These are phyloP conservation scores for Megathymus violae DNA, from an alignment of 1,140 invertebrate species.

Conservation along the genomic window DNA sequence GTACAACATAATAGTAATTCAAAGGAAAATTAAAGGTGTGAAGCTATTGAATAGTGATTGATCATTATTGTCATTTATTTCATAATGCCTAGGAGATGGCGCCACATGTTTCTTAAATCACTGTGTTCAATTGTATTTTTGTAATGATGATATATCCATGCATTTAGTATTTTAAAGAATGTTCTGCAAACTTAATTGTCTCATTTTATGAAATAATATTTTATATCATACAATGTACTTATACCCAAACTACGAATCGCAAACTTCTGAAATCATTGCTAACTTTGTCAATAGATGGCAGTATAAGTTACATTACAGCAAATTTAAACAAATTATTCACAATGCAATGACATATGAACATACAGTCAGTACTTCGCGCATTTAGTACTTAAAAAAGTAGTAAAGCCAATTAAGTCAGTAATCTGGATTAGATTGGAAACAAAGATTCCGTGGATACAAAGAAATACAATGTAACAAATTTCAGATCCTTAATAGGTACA, in stretches of 20 bases:
- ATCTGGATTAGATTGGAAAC: background rate
- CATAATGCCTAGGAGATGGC: background rate
- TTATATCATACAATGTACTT: background rate
- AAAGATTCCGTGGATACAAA: background rate
- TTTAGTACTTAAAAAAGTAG: background rate
- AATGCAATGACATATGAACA: too few relatives aligned
- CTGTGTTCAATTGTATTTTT: too few relatives aligned
- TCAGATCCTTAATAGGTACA: too few relatives aligned
- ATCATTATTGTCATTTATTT: background rate
- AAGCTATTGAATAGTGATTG: too few relatives aligned
- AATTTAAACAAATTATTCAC: too few relatives aligned
- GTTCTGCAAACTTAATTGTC: too few relatives aligned
- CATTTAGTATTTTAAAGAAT: too few relatives aligned
- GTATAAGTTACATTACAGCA: conserved; percentile 27
- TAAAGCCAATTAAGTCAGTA: conserved; percentile 22
- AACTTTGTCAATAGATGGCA: conserved; percentile 46
- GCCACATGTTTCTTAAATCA: background rate
- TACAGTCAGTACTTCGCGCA: too few relatives aligned
- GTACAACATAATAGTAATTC: too few relatives aligned
- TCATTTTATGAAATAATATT: background rate
- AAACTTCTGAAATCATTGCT: background rate
- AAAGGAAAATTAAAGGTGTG: too few relatives aligned
- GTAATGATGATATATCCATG: background rate
- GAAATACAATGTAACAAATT: conserved; percentile 8
- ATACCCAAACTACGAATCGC: background rate